Base-by-base conservation (phyloP, 2,113 vertebrate genomes). In the Paradoxurus hermaphroditus region DNA sequence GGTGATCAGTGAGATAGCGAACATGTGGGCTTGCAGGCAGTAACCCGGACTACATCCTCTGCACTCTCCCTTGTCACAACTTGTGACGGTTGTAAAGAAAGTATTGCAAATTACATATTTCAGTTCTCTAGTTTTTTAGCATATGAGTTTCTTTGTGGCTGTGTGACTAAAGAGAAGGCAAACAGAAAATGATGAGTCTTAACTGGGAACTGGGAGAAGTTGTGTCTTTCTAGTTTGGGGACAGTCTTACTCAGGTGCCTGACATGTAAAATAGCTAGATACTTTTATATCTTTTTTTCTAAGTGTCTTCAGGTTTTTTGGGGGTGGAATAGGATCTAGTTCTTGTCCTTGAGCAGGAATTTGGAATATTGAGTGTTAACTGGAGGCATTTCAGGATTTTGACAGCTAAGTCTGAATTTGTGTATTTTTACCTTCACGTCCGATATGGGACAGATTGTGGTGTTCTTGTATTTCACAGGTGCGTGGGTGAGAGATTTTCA, bases 401-500 rank as follows among this genome's bases (percentile, higher is more conserved):
- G 65, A 90, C 29, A 88, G 56, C 36, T 21, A 85, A 93, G 15
- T 41, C 65, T 83, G 39, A 92, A 62, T 93, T 95, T 83, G 27
- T 92, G 16, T 83, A 49, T 72, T 89, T 97, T 94, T 84, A 44
- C 39, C 10, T 70, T 89, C 29, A 11, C 77, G 56, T 84, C 49
- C 78, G 21, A 65, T 95, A 75, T 18, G 3, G 75, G 31, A 59
- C 41, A 91, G 77, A 82, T 31, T 19, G 0, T 46, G 4, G 18
- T 97, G 14, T 65, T 84, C 56, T 92, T 86, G 46, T 83, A 94
- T 75, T 97, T 96, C 13, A 18, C 31, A 67, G 12, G 10, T 83
- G 7, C 25, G 31, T 95, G 39, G 59, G 31, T 97, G 29, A 97
- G 46, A 79, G 62, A n/a, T n/a, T 96, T 79, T 92, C 88, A 96